Percentiles rank a stretch among this genome's conserved stretches.
These are phyloP conservation scores for Mnemiopsis leidyi DNA, from an alignment of 37 sponge, comb jelly and placozoan genomes.

Conservation along the genomic window DNA sequence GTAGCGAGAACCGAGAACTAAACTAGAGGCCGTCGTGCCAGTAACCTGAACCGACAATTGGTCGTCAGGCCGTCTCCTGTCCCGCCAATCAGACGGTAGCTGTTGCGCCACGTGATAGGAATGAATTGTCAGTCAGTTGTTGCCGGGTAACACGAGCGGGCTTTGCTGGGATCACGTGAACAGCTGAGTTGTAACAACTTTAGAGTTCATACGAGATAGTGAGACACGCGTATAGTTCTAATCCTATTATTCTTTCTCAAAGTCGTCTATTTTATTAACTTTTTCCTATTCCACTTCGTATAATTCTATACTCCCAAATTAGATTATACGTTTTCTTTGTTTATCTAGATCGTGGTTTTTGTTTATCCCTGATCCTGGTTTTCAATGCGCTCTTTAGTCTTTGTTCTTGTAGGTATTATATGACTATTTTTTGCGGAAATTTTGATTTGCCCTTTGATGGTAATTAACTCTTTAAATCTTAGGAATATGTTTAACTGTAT, in stretches of 20 bases:
- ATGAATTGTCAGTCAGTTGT: neutral
- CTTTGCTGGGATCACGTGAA: neutral
- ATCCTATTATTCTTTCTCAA: neutral
- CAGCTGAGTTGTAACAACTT: neutral
- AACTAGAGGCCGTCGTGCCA: neutral
- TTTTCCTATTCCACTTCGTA: too few relatives aligned
- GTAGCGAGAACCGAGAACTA: neutral
- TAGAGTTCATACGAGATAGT: neutral
- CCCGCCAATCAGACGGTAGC: neutral
- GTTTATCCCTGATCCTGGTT: too few relatives aligned
- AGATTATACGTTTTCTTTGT: too few relatives aligned
- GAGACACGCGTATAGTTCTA: neutral
- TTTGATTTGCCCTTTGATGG: too few relatives aligned
- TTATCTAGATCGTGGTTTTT: too few relatives aligned
- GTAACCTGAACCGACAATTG: neutral
- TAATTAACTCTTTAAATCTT: too few relatives aligned
- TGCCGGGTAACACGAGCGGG: neutral
- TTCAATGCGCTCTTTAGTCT: too few relatives aligned
- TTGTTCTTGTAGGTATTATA: too few relatives aligned
- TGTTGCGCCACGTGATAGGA: neutral
- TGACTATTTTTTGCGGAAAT: too few relatives aligned
- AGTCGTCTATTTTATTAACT: neutral
- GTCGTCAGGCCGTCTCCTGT: neutral
- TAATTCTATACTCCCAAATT: too few relatives aligned
- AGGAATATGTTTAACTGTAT: too few relatives aligned